Base-by-base conservation (phyloP, 2,888 invertebrate genomes). In the Parnassius glacialis region DNA sequence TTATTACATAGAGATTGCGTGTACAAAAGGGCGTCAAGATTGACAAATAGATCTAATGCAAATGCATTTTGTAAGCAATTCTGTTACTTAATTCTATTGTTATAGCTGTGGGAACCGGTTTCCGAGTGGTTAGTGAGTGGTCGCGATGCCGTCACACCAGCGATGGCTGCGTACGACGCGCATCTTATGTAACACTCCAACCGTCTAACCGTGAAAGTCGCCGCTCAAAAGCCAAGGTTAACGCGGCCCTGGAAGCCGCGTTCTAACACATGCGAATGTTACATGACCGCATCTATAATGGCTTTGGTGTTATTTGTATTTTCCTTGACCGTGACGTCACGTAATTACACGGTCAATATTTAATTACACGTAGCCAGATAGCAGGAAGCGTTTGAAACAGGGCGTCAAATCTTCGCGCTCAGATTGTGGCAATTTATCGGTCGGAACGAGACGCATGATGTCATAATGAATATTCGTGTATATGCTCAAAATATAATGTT, bases 161-260 rank as follows among this genome's bases (percentile, higher is more conserved):
- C 71, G 76, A 74, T 77, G 78, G 71, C 71, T 74, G 73, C 74
- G 71, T 69, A 70, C 74, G 10, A 13, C 48, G 76, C 74, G 70
- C 79, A 83, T 81, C 74, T 87, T 86, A 87, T 90, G 90, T 88
- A 89, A 90, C 12, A 9, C 88, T 80, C 71, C 85, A 81, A 76
- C 87, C 84, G 87, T 86, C 90, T 90, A 90, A 91, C 90, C 91
- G 90, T 91, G 91, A 91, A 91, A 91, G 91, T 90, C 85, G 81
- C 85, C 87, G 85, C 85, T 90, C 89, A 90, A 90, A 90, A 90
- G 89, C 90, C 91, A 91, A 91, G 91, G 91, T 90, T 89, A 89
- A 75, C 82, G 76, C 77, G 87, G 84, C 90, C 87, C 83, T 87
- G 87, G 82, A 48, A 78, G 80, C 75, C 79, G 78, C 76, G 80